Percentiles rank a stretch among this genome's conserved stretches.
Evolutionary conservation across 2,888 invertebrate species (phyloP).

Genomic region (Merodon equestris): DNA sequence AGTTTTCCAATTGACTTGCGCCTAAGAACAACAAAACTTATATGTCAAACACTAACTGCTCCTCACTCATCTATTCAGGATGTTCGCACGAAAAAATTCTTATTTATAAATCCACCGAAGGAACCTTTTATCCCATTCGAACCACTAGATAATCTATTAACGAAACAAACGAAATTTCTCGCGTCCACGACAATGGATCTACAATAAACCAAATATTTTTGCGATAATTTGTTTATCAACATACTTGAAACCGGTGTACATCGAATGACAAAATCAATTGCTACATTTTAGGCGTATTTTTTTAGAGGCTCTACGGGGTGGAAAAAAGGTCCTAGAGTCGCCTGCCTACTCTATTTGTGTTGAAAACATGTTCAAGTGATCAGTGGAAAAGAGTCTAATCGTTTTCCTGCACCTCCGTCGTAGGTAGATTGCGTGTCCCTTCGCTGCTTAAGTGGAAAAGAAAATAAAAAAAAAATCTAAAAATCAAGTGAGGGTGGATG

Average conservation of each 20-base stretch:
- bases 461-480: conserved; percentile 44
- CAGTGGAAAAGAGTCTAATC: conserved; percentile 3
- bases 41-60: conserved; percentile 70
- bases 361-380: conserved; percentile 5
- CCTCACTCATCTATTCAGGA: conserved; percentile 63
- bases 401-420: conserved; percentile 11
- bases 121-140: conserved; percentile 48
- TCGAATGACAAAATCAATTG: conserved; percentile 68
- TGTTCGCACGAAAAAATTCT: conserved; percentile 59
- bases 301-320: conserved; percentile 27
- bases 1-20: conserved; percentile 69
- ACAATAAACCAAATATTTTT: conserved; percentile 15
- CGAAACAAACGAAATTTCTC: conserved; percentile 24
- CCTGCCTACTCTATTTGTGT: background rate
- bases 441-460: conserved; percentile 13
- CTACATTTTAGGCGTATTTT: conserved; percentile 69
- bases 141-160: conserved; percentile 9
- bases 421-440: background rate
- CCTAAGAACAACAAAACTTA: conserved; percentile 68
- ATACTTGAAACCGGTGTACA: conserved; percentile 65
- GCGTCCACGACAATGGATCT: conserved; percentile 28
- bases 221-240: conserved; percentile 58
- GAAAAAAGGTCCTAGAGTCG: background rate
- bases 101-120: conserved; percentile 64
- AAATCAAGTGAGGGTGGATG: background rate